A percentile compares a stretch with the other conserved stretches of the same genome.
Evolutionary conservation across 2,113 vertebrate genomes (phyloP).

Genomic region (Machaerirhynchus nigripectus): DNA sequence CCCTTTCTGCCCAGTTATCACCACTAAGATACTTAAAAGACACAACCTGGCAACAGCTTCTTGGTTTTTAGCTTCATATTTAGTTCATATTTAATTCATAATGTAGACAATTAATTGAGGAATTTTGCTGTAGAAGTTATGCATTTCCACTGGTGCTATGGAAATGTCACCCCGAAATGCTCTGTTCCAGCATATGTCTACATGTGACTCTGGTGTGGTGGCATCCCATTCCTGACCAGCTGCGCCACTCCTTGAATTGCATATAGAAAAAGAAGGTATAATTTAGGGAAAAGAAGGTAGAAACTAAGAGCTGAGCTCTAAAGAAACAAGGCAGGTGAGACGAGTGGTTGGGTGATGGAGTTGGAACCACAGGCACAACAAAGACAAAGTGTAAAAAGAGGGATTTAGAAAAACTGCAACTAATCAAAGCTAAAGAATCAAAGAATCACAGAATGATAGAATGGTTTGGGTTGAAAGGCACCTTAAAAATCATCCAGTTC

Average conservation of each 20-base stretch:
- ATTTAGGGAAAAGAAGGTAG: not conserved
- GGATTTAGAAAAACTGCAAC: not conserved
- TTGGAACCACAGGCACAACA: rapidly evolving
- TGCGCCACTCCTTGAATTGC: not conserved
- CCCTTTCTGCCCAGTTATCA: not conserved
- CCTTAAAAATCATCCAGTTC: not conserved
- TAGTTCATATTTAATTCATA: no score
- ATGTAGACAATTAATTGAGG: not conserved
- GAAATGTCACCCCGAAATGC: not conserved
- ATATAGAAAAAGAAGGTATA: not conserved
- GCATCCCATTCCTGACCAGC: not conserved
- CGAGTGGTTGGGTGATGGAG: not conserved
- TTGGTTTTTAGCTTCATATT: not conserved
- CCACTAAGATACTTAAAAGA: not conserved
- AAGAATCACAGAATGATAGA: not conserved
- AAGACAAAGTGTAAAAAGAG: not conserved
- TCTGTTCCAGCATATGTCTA: not conserved
- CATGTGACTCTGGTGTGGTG: not conserved
- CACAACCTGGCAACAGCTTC: not conserved
- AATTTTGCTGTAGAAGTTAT: not conserved
- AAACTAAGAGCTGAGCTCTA: not conserved
- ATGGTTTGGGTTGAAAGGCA: not conserved
- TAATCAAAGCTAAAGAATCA: not conserved
- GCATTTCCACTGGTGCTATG: not conserved
- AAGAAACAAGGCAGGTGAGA: not conserved